Conservation (phyloP, 2,888 invertebrate genomes). For the Sinotaia quadrata region DNA sequence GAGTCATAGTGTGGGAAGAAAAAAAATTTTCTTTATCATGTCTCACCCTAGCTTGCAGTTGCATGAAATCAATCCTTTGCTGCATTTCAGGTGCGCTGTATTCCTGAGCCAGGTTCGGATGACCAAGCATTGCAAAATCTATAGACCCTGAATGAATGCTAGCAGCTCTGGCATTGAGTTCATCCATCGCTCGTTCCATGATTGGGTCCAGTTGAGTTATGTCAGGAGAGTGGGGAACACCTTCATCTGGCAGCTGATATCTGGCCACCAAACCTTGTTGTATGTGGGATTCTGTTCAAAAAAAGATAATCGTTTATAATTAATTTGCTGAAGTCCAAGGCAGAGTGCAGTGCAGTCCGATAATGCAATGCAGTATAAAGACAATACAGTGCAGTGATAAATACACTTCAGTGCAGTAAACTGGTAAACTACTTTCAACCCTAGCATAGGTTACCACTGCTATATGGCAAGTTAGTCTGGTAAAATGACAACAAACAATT, state of each 20-base stretch:
- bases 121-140: conserved; percentile 26
- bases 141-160: conserved; percentile 8
- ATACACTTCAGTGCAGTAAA: no score
- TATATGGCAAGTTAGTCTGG: no score
- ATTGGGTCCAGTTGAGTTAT: conserved; percentile 13
- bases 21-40: background rate
- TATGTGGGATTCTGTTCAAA: conserved; percentile 46
- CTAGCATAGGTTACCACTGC: no score
- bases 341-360: no score
- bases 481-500: no score
- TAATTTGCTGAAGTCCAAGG: background rate
- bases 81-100: conserved; percentile 52
- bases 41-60: conserved; percentile 65
- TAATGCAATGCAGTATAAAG: no score
- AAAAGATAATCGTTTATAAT: background rate
- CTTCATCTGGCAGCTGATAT: conserved; percentile 51
- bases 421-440: no score
- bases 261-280: conserved; percentile 57
- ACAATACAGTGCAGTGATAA: no score
- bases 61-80: conserved; percentile 64
- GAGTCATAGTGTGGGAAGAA: no score
- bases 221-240: conserved; percentile 37
- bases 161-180: conserved; percentile 9
- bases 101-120: conserved; percentile 39
- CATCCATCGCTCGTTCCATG: conserved; percentile 17